Evolutionary conservation across 2,797 vertebrate genomes (phyloP).

Genomic region (Parauchenoglanis punctatus): DNA sequence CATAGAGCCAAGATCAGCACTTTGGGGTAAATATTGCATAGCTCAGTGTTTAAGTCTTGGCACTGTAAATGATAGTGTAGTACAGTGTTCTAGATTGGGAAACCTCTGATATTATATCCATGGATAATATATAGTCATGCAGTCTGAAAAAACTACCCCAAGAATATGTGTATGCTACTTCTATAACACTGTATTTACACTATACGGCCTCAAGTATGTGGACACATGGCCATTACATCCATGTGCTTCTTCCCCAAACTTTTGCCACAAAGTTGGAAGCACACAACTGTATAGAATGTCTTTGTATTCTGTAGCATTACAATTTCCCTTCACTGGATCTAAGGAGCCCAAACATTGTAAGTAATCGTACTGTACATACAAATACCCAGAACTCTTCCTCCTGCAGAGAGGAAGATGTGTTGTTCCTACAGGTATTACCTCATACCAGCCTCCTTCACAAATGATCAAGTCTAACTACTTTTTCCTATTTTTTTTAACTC

Average conservation of each 20-base stretch:
- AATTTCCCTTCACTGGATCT: neutral
- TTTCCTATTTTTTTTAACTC: conserved; percentile 3
- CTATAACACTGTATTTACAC: neutral
- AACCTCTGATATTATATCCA: neutral
- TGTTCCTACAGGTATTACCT: neutral
- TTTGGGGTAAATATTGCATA: conserved; percentile 5
- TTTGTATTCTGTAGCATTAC: too few relatives aligned
- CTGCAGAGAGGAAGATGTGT: neutral
- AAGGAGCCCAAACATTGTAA: neutral
- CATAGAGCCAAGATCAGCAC: neutral
- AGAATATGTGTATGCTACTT: neutral
- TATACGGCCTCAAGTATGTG: neutral
- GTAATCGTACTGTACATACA: neutral
- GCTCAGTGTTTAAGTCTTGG: neutral
- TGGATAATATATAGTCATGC: neutral
- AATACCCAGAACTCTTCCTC: neutral
- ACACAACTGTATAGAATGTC: neutral
- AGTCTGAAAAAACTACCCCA: neutral
- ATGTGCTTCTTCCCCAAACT: neutral
- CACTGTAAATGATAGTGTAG: neutral
- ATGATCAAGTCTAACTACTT: neutral
- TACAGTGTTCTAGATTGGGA: neutral
- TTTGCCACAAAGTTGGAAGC: neutral
- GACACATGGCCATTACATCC: neutral
- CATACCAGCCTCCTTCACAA: neutral